Evolutionary conservation across 2,797 vertebrate genomes (phyloP), one percentile per base, ranked within the genome.

Genomic region (Anguilla marmorata): DNA sequence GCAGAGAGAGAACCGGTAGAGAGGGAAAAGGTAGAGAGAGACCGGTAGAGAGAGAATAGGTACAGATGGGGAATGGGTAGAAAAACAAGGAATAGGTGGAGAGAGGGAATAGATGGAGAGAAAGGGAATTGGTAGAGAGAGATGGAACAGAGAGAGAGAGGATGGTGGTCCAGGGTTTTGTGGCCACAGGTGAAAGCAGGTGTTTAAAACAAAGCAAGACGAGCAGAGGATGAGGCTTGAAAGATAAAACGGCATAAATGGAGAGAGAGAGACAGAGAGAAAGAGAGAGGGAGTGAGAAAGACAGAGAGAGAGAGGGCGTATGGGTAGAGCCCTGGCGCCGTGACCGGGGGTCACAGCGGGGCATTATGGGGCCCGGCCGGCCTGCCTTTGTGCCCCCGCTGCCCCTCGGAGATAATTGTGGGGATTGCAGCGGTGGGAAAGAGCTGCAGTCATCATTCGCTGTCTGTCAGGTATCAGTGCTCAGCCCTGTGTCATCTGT

Each of bases 381-480:
- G 86, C 89, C 92, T 27, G 88, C 83, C 24, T 86, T 79, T 86
- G 84, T 48, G 56, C 56, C 54, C 90, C 90, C 91, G 89, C 88
- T 92, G 94, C 93, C 95, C 94, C 90, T 89, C 94, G 89, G 86
- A 94, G 95, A 95, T 96, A 95, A 95, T 93, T 94, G 96, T 95
- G 95, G 37, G 37, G 95, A 94, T 95, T 95, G 94, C 93, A 94
- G 95, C 92, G 93, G 94, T 85, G 92, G 93, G 94, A 95, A 94
- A 95, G 93, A 94, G 93, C 93, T 93, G 89, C 93, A 89, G 92
- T 92, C 94, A 92, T 95, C 95, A 94, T 94, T 95, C 92, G 93
- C 91, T 94, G 95, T 94, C 96, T 96, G 96, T 96, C 96, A 96
- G 96, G 95, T 96, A 95, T 95, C 95, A 94, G 95, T 94, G 93